Conservation (phyloP, 2,797 vertebrate species). For the Heteromormyrus szaboi region DNA sequence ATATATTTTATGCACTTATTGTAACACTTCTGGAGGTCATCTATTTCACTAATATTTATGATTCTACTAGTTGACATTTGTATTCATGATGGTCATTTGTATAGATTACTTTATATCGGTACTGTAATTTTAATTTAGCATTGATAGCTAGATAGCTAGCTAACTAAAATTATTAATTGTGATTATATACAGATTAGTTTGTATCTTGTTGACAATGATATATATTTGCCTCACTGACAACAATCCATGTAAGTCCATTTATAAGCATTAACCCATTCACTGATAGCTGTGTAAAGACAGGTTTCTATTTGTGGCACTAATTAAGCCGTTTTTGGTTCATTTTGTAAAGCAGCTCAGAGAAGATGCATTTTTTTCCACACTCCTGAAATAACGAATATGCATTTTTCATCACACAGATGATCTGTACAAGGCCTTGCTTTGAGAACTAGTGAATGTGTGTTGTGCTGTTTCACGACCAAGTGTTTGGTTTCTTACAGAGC, state of each 20-base stretch:
- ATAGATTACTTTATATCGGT: not conserved
- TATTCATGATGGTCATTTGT: not conserved
- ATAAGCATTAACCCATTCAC: not conserved
- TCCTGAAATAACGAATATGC: not conserved
- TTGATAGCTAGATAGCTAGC: not conserved
- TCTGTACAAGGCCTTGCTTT: not conserved
- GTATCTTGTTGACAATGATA: not conserved
- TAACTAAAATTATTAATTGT: not conserved
- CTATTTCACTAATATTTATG: not conserved
- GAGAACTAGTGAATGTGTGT: not conserved
- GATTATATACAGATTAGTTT: not conserved
- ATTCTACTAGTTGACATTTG: not conserved
- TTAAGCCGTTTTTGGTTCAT: not conserved
- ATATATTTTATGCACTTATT: not conserved
- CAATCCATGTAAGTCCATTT: not conserved
- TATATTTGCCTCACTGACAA: not conserved
- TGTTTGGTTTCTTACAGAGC: slow-evolving; percentile 47
- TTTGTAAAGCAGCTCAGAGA: not conserved
- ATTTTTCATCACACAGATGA: not conserved
- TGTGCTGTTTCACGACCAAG: not conserved
- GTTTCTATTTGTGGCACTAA: not conserved
- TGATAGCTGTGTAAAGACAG: not conserved
- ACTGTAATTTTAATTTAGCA: not conserved
- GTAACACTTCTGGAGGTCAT: not conserved
- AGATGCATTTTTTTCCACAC: not conserved